Base-by-base conservation (phyloP, 2,797 vertebrate genomes). In the Sebastes nivosus region DNA sequence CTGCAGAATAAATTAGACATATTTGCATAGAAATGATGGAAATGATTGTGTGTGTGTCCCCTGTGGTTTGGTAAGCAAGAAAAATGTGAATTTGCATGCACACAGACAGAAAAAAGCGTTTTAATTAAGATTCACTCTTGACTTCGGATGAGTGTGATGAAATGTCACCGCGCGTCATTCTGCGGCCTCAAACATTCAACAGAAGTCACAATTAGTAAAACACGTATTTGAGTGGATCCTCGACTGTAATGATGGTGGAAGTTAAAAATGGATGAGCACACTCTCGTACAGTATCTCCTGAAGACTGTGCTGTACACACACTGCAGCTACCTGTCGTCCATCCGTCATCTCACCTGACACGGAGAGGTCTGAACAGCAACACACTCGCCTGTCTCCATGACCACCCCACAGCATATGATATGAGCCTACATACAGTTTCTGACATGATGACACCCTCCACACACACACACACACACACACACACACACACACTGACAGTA, bases 321-420 rank as follows among this genome's bases (percentile, higher is more conserved):
- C 36, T 22, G 14, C 66, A 57, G 75, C 72, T 42, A 57, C 68
- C 52, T 71, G 79, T 34, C 72, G 10, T 61, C 78, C 11, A n/a
- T 80, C 79, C 25, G 1, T 82, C 85, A 64, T 29, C 78, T 59
- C 16, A 9, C 25, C 65, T n/a, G 65, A 78, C 64, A 65, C 0
- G 1, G 18, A 63, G 68, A 64, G 42, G 66, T 68, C 38, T 55
- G 58, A 83, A 36, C 52, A 67, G 74, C 77, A 57, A 42, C 67
- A 50, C 66, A 30, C 50, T 46, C 13, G 63, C 72, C 83, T 38
- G 81, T 80, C 74, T 66, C 61, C 66, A 29, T 58, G 79, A 55
- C 81, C 29, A 22, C 59, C 65, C 27, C 29, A 5, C 72, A 72
- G 72, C 72, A 80, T 69, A 63, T 68, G 81, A 83, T 83, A 67